A percentile compares a stretch with the other conserved stretches of the same genome.
Evolutionary conservation across 2,888 invertebrate species (phyloP).

Genomic region (Lamellibrachia columna): DNA sequence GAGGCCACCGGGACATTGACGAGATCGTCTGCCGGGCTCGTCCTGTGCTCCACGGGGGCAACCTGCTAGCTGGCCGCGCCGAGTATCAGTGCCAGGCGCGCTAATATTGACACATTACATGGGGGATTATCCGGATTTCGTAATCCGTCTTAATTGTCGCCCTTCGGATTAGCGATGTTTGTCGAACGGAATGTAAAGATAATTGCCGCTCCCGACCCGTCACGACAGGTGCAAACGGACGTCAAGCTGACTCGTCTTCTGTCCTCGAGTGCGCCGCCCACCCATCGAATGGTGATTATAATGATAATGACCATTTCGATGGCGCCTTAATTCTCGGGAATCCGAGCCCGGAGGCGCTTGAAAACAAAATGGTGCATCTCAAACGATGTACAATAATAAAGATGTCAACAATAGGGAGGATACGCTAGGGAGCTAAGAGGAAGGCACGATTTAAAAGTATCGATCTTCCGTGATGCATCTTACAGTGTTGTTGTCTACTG

Average conservation of each 20-base stretch:
- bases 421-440: no score
- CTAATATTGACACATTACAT: neutral
- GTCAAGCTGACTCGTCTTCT: neutral
- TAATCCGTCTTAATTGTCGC: conserved; percentile 10
- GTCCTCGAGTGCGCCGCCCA: neutral
- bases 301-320: no score
- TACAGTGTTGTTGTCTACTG: no score
- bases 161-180: conserved; percentile 9
- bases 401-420: no score
- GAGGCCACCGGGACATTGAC: neutral
- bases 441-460: no score
- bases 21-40: neutral
- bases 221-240: neutral
- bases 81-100: neutral
- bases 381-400: no score
- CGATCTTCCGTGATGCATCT: no score
- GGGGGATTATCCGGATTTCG: conserved; percentile 12
- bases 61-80: neutral
- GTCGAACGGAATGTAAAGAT: neutral
- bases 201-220: neutral
- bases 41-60: neutral
- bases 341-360: no score
- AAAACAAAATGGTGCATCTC: no score
- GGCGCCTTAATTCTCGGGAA: no score
- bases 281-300: no score